Percentiles rank a stretch among this genome's conserved stretches.
Conservation (phyloP, 1,140 invertebrate species). For the Branchinecta lindahli region DNA sequence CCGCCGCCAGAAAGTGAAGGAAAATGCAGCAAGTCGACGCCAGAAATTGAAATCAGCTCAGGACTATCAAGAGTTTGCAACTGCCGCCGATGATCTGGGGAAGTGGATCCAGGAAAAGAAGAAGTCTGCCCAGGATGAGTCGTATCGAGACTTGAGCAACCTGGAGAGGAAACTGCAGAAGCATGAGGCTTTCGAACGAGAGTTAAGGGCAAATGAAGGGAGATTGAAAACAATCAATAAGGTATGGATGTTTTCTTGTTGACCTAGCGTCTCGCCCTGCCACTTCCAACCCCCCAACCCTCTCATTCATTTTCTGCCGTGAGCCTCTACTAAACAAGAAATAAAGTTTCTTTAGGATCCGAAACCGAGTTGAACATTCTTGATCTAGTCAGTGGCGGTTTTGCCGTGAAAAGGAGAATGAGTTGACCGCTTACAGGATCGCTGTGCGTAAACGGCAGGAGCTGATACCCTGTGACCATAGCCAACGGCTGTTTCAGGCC, state of each 20-base stretch:
- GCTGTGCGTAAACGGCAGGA: no score
- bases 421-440: no score
- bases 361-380: no score
- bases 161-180: slow-evolving; percentile 87
- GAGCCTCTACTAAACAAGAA: no score
- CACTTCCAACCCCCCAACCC: no score
- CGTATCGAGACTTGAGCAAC: slow-evolving; percentile 77
- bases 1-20: slow-evolving; percentile 53
- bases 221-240: slow-evolving; percentile 69
- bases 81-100: slow-evolving; percentile 69
- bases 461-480: no score
- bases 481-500: no score
- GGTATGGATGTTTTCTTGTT: slow-evolving; percentile 27
- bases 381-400: no score
- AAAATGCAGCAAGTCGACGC: slow-evolving; percentile 50
- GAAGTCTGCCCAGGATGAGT: slow-evolving; percentile 77
- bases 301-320: no score
- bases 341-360: no score
- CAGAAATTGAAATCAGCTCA: slow-evolving; percentile 56
- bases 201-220: slow-evolving; percentile 78
- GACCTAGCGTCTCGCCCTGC: no score
- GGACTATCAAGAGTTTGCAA: slow-evolving; percentile 68
- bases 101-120: slow-evolving; percentile 86
- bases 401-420: no score
- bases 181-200: slow-evolving; percentile 92